Evolutionary conservation across 2,888 invertebrate genomes (phyloP).

Genomic region (Galerucella calmariensis): DNA sequence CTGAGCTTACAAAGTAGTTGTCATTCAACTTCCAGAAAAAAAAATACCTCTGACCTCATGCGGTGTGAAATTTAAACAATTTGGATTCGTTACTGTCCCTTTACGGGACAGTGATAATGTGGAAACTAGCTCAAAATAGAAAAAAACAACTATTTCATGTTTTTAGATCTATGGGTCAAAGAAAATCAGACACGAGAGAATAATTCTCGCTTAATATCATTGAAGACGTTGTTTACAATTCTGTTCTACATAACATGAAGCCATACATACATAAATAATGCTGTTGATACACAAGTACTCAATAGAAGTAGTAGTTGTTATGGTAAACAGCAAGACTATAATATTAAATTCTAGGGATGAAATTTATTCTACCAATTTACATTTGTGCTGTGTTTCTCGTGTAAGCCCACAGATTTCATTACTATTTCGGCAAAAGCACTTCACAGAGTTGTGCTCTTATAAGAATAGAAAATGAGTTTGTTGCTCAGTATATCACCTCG

Average conservation of each 20-base stretch:
- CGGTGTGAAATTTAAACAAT: too few species aligned
- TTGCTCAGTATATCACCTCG: slow-evolving; percentile 35
- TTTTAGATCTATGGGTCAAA: too few species aligned
- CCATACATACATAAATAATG: slow-evolving; percentile 48
- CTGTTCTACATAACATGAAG: slow-evolving; percentile 34
- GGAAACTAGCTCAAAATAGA: too few species aligned
- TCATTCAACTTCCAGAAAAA: too few species aligned
- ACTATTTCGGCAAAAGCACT: slow-evolving; percentile 49
- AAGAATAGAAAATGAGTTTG: slow-evolving; percentile 35
- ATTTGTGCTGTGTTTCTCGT: slow-evolving; percentile 50
- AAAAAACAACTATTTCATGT: too few species aligned
- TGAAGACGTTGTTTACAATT: slow-evolving; percentile 41
- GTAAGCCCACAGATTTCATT: slow-evolving; percentile 52
- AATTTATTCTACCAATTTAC: slow-evolving; percentile 53
- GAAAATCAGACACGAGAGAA: neutral
- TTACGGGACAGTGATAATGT: too few species aligned
- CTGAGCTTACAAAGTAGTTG: too few species aligned
- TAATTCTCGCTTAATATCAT: slow-evolving; percentile 25
- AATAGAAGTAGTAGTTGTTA: slow-evolving; percentile 48
- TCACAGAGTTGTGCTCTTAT: slow-evolving; percentile 31
- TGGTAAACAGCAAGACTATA: slow-evolving; percentile 47
- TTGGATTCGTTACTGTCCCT: too few species aligned
- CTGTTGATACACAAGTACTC: slow-evolving; percentile 51
- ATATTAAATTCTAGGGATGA: slow-evolving; percentile 47
- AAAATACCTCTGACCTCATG: too few species aligned